Evolutionary conservation across 2,888 invertebrate species (phyloP).

Genomic region (Drosophila subquinaria): DNA sequence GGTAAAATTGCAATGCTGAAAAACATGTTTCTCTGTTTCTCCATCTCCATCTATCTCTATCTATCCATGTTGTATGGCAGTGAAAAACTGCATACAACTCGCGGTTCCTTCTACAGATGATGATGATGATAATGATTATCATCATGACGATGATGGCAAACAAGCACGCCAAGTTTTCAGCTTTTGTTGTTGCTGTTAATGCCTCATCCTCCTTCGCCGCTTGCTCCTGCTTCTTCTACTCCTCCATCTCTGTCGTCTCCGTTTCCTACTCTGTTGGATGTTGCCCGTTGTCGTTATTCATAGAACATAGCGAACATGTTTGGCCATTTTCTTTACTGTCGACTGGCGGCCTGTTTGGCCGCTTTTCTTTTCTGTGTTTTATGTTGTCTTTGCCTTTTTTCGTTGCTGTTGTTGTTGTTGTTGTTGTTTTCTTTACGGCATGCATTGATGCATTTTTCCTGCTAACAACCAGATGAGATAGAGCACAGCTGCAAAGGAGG

Average conservation of each 20-base stretch:
- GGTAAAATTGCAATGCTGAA: slow-evolving; percentile 64
- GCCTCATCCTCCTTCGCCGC: slow-evolving; percentile 4
- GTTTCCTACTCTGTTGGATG: slow-evolving; percentile 4
- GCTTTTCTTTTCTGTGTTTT: slow-evolving; percentile 68
- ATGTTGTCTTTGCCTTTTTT: slow-evolving; percentile 66
- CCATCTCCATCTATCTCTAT: slow-evolving; percentile 4
- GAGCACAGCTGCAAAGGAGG: background rate
- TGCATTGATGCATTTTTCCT: slow-evolving; percentile 82
- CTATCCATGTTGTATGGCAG: slow-evolving; percentile 53
- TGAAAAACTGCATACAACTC: slow-evolving; percentile 62
- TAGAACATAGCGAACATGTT: slow-evolving; percentile 65
- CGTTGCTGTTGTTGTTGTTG: slow-evolving; percentile 26
- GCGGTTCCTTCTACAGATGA: slow-evolving; percentile 33
- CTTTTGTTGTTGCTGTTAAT: slow-evolving; percentile 52
- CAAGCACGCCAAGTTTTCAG: slow-evolving; percentile 74
- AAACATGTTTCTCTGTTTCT: slow-evolving; percentile 67
- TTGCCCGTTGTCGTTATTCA: slow-evolving; percentile 52
- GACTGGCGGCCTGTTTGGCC: slow-evolving; percentile 70
- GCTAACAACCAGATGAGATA: slow-evolving; percentile 68
- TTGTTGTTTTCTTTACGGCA: slow-evolving; percentile 50
- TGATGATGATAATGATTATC: slow-evolving; percentile 18
- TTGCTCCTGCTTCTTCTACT: background rate
- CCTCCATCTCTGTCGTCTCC: background rate
- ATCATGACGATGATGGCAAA: slow-evolving; percentile 57
- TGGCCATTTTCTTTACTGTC: slow-evolving; percentile 64